Percentiles rank a stretch among this genome's conserved stretches.
These are phyloP conservation scores for Phylloscopus trochiloides DNA, from an alignment of 2,113 vertebrate genomes.

Conservation along the genomic window DNA sequence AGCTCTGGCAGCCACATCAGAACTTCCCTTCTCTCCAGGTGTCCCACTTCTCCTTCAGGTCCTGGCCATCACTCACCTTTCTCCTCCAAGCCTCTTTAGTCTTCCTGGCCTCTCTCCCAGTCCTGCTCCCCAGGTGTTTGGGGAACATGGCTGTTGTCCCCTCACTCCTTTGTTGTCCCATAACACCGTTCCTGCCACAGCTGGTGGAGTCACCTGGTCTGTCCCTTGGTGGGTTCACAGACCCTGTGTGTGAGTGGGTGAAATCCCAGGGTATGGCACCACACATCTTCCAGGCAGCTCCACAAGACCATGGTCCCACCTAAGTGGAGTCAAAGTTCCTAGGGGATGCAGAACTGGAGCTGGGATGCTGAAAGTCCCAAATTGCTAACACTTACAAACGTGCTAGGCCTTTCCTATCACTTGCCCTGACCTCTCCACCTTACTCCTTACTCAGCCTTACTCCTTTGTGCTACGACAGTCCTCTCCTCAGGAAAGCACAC, in stretches of 20 bases:
- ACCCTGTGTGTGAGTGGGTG: background rate
- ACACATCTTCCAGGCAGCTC: background rate
- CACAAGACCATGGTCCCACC: background rate
- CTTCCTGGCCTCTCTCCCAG: background rate
- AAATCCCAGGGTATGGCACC: background rate
- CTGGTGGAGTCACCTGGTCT: background rate
- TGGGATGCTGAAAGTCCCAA: background rate
- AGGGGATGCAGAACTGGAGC: background rate
- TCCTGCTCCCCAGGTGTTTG: background rate
- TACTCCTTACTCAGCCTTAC: too few relatives aligned
- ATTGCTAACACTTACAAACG: background rate
- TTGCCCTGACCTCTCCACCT: background rate
- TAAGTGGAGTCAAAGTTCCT: background rate
- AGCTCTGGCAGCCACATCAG: background rate
- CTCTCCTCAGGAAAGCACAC: rapidly evolving
- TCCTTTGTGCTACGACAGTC: rapidly evolving
- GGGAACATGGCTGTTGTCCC: background rate
- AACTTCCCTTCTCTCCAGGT: background rate
- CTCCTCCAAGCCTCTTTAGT: background rate
- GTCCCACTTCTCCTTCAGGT: background rate
- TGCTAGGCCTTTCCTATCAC: background rate
- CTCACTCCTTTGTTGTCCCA: background rate
- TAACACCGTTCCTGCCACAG: rapidly evolving
- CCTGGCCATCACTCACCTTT: background rate
- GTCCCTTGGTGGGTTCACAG: background rate